Conservation (phyloP, 2,113 vertebrate genomes). For the Puma concolor region DNA sequence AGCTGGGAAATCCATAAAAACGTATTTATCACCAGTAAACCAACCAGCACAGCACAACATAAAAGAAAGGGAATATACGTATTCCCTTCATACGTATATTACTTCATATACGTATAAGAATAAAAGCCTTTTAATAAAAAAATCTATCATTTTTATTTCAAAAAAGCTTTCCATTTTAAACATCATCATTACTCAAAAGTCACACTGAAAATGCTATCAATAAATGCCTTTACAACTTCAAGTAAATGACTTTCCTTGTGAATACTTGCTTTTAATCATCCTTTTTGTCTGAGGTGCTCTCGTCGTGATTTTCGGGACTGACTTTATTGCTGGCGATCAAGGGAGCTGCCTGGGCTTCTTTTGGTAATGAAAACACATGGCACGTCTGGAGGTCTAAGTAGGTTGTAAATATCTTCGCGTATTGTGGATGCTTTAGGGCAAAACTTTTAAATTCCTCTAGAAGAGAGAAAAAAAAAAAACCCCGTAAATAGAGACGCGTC, state of each 20-base stretch:
- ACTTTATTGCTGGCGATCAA: conserved; percentile 76
- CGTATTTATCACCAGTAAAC: background rate
- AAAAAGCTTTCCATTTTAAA: background rate
- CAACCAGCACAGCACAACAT: background rate
- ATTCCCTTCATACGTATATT: background rate
- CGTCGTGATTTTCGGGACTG: conserved; percentile 80
- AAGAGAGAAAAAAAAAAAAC: conserved; percentile 44
- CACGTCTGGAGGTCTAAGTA: conserved; percentile 96
- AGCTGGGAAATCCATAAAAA: conserved; percentile 2
- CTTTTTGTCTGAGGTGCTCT: conserved; percentile 95
- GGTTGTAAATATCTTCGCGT: conserved; percentile 96
- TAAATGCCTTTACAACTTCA: background rate
- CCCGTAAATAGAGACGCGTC: background rate
- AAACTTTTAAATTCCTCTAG: conserved; percentile 94
- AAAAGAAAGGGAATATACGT: background rate
- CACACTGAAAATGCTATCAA: background rate
- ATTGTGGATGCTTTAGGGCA: conserved; percentile 93
- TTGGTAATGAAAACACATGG: conserved; percentile 86
- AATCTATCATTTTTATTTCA: background rate
- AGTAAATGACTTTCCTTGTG: background rate
- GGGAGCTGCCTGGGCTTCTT: conserved; percentile 72
- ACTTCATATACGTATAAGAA: conserved; percentile 1
- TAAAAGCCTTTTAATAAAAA: conserved; percentile 40
- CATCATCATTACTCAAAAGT: conserved; percentile 29
- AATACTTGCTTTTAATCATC: conserved; percentile 88